These are phyloP conservation scores for Listronotus oregonensis DNA, from an alignment of 1,140 invertebrate genomes.

Conservation along the genomic window DNA sequence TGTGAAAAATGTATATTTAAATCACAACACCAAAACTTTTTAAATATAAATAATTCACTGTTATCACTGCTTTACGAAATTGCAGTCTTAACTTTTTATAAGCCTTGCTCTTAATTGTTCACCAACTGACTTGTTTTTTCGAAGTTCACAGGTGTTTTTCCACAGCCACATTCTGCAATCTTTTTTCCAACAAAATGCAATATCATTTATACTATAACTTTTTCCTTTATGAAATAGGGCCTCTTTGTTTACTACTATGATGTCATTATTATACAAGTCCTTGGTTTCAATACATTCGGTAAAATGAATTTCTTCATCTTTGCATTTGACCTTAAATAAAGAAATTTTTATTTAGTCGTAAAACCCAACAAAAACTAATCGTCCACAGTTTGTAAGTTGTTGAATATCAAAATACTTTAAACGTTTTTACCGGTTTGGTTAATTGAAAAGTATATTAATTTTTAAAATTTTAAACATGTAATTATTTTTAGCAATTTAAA, in stretches of 20 bases:
- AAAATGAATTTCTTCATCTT: conserved; percentile 15
- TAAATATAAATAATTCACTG: too few species aligned
- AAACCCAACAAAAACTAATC: too few species aligned
- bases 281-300: conserved; percentile 33
- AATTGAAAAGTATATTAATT: too few species aligned
- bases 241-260: conserved; percentile 26
- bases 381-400: too few species aligned
- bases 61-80: too few species aligned
- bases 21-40: too few species aligned
- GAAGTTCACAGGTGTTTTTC: conserved; percentile 37
- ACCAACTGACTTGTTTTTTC: conserved; percentile 31
- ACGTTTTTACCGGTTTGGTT: too few species aligned
- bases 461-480: too few species aligned
- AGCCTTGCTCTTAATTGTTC: conserved; percentile 17
- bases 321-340: conserved; percentile 18
- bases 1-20: too few species aligned
- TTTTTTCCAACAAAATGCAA: conserved; percentile 42
- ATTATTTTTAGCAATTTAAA: too few species aligned
- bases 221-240: conserved; percentile 25
- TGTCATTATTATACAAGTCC: conserved; percentile 30
- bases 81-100: conserved; percentile 7
- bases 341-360: too few species aligned
- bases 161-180: conserved; percentile 42
- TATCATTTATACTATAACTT: conserved; percentile 32
- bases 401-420: too few species aligned